Base-by-base conservation (phyloP, 2,797 vertebrate species). In the Syngnathus rostellatus region DNA sequence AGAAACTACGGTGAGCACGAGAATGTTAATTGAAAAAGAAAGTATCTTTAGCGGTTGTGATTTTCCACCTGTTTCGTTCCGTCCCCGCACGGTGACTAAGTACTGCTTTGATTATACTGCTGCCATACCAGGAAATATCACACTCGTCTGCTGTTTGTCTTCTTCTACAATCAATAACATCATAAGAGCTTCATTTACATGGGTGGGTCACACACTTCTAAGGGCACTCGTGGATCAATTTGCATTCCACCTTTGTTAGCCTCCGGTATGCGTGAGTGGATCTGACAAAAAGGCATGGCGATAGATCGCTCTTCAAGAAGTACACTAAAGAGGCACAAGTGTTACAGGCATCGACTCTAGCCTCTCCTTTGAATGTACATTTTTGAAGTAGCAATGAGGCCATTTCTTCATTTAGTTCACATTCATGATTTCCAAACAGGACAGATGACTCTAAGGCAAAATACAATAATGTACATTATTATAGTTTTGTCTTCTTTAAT, bases 291-390 rank as follows among this genome's bases (percentile, higher is more conserved):
- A 80, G 76, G 71, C 66, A 65, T 66, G 45, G 62, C 38, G 48
- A 25, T 1, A 55, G 70, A 55, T 70, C 69, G 66, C 70, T 78
- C 66, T 67, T 68, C 40, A 73, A 59, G 77, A 83, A 85, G 78
- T 79, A 82, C 73, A 76, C 69, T 21, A 73, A 69, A 61, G 72
- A 48, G 86, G 88, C 84, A 87, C 82, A 79, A 77, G 77, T 79
- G 78, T 83, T 80, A 69, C 76, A 85, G 72, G 80, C 71, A 71
- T 71, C 68, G 10, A 8, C 25, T 25, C 25, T 25, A 25, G 25
- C 25, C 25, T 25, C 25, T 45, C 43, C 55, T 74, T 61, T 73
- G 64, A 70, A 77, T 51, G 68, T 45, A 67, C 69, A 62, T 77
- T 76, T 75, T 31, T 74, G 23, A 72, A 81, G 63, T 62, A 69